These are phyloP conservation scores for Megatriorchis doriae DNA, from an alignment of 2,113 vertebrate genomes.

Conservation along the genomic window DNA sequence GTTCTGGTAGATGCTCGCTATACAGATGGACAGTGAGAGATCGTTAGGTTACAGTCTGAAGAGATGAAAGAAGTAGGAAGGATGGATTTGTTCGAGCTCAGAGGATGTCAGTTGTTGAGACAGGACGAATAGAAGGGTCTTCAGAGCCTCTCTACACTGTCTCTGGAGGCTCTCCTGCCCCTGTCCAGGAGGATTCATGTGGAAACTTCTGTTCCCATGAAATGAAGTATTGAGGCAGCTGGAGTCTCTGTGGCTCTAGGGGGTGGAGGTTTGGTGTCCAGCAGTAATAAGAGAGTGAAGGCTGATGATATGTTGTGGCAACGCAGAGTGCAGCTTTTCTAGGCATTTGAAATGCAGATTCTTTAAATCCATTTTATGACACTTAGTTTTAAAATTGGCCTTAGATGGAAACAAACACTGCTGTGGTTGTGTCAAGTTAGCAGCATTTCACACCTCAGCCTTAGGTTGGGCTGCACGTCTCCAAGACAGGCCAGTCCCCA, in stretches of 20 bases:
- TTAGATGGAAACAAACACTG: background rate
- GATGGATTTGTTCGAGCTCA: background rate
- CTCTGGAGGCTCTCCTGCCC: background rate
- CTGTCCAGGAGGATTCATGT: background rate
- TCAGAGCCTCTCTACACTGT: background rate
- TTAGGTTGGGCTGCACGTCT: background rate
- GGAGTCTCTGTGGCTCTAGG: background rate
- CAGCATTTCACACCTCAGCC: background rate
- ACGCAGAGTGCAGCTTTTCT: background rate
- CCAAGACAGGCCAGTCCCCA: background rate
- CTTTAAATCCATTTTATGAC: background rate
- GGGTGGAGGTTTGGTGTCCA: background rate
- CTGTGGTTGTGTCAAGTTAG: background rate
- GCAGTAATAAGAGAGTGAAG: background rate
- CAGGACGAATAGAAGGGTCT: background rate
- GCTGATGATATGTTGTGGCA: background rate
- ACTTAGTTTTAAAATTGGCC: background rate
- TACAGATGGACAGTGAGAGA: background rate
- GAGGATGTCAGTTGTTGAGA: background rate
- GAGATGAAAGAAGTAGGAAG: background rate
- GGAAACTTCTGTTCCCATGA: background rate
- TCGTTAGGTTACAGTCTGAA: background rate
- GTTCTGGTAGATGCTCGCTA: background rate
- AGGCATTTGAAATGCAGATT: background rate
- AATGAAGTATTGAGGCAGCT: background rate